Conservation (phyloP, 2,113 vertebrate species). For the Zosterops pallidus region DNA sequence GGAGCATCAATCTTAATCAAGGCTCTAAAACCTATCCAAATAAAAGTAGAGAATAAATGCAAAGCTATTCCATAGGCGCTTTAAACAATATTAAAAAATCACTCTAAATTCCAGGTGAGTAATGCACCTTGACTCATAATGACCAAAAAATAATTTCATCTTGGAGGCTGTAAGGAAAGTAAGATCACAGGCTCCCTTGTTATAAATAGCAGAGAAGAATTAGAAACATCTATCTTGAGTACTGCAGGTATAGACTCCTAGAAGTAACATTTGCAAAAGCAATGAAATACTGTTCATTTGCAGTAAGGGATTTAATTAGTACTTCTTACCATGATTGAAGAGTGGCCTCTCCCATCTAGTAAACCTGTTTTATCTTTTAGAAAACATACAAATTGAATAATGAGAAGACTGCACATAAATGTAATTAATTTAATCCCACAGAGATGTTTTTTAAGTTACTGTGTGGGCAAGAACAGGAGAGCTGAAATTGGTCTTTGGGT, state of each 20-base stretch:
- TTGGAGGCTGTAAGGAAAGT: background rate
- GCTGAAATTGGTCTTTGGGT: background rate
- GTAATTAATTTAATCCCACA: background rate
- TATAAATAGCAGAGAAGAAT: conserved; percentile 23
- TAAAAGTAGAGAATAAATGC: background rate
- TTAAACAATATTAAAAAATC: background rate
- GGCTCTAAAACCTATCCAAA: background rate
- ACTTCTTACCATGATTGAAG: background rate
- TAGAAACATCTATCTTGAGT: conserved; percentile 1
- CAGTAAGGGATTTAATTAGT: conserved; percentile 8
- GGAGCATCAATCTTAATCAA: background rate
- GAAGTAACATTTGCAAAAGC: background rate
- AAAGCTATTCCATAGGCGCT: background rate
- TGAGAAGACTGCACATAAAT: background rate
- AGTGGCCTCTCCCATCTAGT: background rate
- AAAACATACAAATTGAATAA: background rate
- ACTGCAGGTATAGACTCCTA: background rate
- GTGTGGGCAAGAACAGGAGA: background rate
- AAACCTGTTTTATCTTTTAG: background rate
- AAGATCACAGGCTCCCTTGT: background rate
- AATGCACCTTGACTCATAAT: conserved; percentile 12
- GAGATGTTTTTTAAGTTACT: conserved; percentile 11
- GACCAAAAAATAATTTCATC: background rate
- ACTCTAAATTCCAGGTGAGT: background rate
- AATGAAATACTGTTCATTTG: background rate